phyloP scores from a whole-genome alignment of 2,797 vertebrate genomes.

The Platyrinchus mystaceus region DNA sequence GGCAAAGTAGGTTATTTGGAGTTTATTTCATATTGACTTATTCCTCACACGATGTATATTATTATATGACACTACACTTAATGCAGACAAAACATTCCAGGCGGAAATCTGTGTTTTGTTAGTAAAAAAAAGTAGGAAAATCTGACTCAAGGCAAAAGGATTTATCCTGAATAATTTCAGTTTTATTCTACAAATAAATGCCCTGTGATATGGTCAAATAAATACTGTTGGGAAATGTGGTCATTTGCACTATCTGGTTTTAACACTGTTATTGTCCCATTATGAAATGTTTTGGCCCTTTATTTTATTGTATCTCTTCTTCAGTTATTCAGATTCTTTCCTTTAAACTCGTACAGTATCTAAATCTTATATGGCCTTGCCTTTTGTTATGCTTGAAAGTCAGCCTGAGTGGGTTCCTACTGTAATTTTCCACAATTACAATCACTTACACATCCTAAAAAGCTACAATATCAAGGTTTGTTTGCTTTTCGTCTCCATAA shows the following conservation, averaged over 20 bases:
- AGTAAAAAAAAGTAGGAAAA: neutral
- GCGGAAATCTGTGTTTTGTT: neutral
- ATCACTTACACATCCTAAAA: neutral
- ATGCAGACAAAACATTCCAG: neutral
- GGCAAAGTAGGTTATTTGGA: accelerated
- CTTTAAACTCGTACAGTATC: neutral
- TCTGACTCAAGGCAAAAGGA: neutral
- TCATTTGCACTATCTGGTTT: neutral
- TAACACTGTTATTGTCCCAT: neutral
- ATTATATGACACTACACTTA: neutral
- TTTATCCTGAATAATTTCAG: neutral
- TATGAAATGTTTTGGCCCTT: neutral
- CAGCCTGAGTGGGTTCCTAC: neutral
- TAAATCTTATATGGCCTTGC: neutral
- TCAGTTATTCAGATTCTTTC: neutral
- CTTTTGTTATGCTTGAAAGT: neutral
- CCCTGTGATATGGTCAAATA: neutral
- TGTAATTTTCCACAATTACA: neutral
- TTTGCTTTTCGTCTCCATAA: neutral
- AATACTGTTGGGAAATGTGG: neutral
- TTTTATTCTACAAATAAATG: neutral
- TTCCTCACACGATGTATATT: neutral
- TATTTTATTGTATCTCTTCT: neutral
- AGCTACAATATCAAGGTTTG: neutral
- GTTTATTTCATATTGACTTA: neutral